Percentiles rank a stretch among this genome's conserved stretches.
Conservation (phyloP, 2,113 vertebrate genomes). For the Rhinopithecus roxellana region DNA sequence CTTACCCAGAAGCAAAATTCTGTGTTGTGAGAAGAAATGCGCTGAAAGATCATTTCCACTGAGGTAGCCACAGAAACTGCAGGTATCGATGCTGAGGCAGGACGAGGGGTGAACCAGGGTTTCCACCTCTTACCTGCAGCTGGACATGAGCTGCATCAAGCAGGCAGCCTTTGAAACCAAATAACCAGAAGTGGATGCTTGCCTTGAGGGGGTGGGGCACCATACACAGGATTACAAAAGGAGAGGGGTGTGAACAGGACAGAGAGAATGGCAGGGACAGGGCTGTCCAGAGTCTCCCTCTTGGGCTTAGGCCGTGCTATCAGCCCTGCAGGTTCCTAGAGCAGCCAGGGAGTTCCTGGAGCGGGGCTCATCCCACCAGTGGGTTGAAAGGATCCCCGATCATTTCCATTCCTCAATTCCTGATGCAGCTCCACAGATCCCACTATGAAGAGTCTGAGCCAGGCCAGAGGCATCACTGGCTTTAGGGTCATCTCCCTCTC, state of each 20-base stretch:
- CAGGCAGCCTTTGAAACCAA: background rate
- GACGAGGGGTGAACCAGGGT: background rate
- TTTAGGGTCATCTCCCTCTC: background rate
- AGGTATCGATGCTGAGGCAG: background rate
- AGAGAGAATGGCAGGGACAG: background rate
- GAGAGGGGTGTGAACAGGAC: background rate
- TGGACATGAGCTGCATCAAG: background rate
- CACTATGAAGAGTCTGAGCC: background rate
- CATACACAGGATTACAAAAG: background rate
- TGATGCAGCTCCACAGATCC: background rate
- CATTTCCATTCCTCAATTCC: background rate
- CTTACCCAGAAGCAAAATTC: background rate
- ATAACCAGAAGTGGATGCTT: too few species aligned
- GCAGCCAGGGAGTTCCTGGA: background rate
- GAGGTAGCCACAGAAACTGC: background rate
- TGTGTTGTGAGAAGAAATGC: background rate
- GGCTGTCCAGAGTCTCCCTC: background rate
- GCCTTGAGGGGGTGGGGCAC: too few species aligned
- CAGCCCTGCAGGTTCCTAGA: background rate
- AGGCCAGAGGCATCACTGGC: background rate
- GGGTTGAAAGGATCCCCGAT: background rate
- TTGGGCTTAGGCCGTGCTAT: background rate
- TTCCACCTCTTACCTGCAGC: background rate
- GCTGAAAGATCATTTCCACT: background rate
- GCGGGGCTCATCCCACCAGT: background rate